Percentiles rank a stretch among this genome's conserved stretches.
phyloP scores from a whole-genome alignment of 2,888 invertebrate species.

The Thysanoteuthis rhombus region DNA sequence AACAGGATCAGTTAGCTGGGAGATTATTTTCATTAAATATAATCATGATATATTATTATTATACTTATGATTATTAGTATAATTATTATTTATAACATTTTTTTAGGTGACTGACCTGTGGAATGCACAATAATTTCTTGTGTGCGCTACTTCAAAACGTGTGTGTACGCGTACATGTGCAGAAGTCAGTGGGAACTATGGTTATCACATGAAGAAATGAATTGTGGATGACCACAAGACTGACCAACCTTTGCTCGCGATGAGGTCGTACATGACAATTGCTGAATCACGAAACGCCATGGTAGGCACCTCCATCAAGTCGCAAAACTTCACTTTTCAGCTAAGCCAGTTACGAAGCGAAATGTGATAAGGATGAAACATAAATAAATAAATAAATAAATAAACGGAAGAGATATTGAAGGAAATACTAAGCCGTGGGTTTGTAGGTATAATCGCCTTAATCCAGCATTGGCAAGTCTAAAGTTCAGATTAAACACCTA shows the following conservation, averaged over 20 bases:
- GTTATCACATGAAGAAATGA: too few relatives aligned
- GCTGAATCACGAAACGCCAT: not conserved
- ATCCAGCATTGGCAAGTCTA: not conserved
- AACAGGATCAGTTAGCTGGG: too few relatives aligned
- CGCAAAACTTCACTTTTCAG: not conserved
- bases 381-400: not conserved
- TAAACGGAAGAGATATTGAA: not conserved
- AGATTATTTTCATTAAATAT: too few relatives aligned
- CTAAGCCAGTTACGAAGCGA: not conserved
- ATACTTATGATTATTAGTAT: too few relatives aligned
- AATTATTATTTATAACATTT: too few relatives aligned
- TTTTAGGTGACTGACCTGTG: too few relatives aligned
- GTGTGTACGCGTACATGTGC: too few relatives aligned
- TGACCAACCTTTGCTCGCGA: not conserved
- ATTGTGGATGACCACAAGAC: not conserved
- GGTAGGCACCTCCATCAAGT: not conserved
- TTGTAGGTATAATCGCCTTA: not conserved
- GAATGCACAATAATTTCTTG: too few relatives aligned
- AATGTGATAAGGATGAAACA: not conserved
- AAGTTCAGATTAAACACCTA: not conserved
- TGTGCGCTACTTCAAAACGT: too few relatives aligned
- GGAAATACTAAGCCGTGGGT: not conserved
- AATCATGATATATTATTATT: too few relatives aligned
- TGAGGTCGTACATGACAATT: conserved; percentile 12
- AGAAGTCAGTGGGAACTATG: too few relatives aligned